Evolutionary conservation across 2,888 invertebrate species (phyloP).

Genomic region (Leptothorax acervorum): DNA sequence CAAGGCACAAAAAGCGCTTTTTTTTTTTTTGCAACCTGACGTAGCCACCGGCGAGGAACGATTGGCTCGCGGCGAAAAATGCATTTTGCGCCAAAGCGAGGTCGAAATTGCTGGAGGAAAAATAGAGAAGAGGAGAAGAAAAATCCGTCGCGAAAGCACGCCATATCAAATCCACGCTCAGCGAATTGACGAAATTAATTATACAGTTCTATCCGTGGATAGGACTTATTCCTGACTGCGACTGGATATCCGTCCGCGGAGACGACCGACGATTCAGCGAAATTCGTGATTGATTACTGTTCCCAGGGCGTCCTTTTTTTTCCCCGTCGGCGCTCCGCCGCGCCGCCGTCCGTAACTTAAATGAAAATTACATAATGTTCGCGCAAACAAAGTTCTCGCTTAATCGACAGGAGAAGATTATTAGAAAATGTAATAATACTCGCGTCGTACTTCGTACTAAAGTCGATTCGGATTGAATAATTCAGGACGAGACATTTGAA

Average conservation of each 20-base stretch:
- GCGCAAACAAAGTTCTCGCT: slow-evolving; percentile 39
- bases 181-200: slow-evolving; percentile 78
- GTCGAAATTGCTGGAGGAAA: slow-evolving; percentile 8
- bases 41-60: slow-evolving; percentile 6
- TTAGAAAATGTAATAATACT: slow-evolving; percentile 52
- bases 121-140: not conserved
- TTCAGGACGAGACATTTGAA: not conserved
- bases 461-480: not conserved
- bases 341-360: slow-evolving; percentile 65
- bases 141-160: slow-evolving; percentile 57
- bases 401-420: slow-evolving; percentile 55
- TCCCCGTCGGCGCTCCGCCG: not conserved
- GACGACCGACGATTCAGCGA: slow-evolving; percentile 78
- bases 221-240: slow-evolving; percentile 78
- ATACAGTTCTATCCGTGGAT: slow-evolving; percentile 58
- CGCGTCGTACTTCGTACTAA: not conserved
- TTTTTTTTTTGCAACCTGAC: slow-evolving; percentile 1
- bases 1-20: slow-evolving; percentile 5
- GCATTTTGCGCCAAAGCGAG: not conserved
- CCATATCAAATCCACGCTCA: slow-evolving; percentile 67
- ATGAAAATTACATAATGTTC: slow-evolving; percentile 72
- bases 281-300: slow-evolving; percentile 76
- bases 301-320: slow-evolving; percentile 37
- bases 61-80: slow-evolving; percentile 40
- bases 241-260: slow-evolving; percentile 54